Evolutionary conservation across 2,113 vertebrate genomes (phyloP), one percentile per base, ranked within the genome.

Genomic region (Xiphophorus couchianus): DNA sequence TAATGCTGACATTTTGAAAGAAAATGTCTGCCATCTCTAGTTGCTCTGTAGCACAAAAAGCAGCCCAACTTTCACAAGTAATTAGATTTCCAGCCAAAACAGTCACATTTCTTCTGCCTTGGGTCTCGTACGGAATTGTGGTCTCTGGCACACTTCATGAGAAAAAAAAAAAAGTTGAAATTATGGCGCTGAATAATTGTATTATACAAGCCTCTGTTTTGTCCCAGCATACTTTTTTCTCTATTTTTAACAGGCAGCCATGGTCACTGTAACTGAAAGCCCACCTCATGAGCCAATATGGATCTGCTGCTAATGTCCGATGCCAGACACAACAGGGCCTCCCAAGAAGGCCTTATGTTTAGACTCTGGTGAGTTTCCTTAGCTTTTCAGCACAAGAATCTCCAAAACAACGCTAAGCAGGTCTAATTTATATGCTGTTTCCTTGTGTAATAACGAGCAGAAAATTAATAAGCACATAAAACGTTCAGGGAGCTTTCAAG

Each of bases 381-480:
- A n/a, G 2, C 25, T 58, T 58, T 3, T 8, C 5, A 58, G 22
- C 22, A 58, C 51, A 58, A 58, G 2, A 58, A 25, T 58, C 51
- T 58, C 22, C 51, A 2, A 25, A n/a, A 58, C 25, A 58, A n/a
- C 2, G 7, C 22, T n/a, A 19, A 22, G 15, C 42, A 69, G 17
- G 15, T 31, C 51, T 19, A 19, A 25, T 54, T 54, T 48, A 28
- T 48, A 68, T 22, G 65, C 15, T 58, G 30, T 71, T 33, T 31
- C 31, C 14, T 19, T 58, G 19, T 58, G 48, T 14, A 29, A 75
- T 17, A 48, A n/a, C 29, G 29, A 33, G 29, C 12, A 62, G 66
- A 19, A 66, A 74, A 63, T 44, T 25, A 67, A 58, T 8, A 67
- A 63, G 42, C 33, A 71, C 17, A 66, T 48, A 54, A 60, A 70